These are phyloP conservation scores for Ceratosolen solmsi DNA, from an alignment of 1,140 invertebrate genomes.

Conservation along the genomic window DNA sequence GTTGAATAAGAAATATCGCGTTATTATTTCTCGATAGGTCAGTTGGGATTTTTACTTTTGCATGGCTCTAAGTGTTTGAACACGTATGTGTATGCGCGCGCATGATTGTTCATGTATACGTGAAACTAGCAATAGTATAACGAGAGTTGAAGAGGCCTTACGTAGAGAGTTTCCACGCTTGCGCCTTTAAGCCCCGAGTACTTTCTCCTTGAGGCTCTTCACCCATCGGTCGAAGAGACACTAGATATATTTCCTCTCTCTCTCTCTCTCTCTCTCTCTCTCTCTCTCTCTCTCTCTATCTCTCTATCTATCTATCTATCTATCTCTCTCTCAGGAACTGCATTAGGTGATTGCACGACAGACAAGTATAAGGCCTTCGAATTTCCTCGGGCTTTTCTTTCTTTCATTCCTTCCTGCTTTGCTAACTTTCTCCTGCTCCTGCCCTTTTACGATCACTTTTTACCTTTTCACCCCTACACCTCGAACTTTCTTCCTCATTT, in stretches of 20 bases:
- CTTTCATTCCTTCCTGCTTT: not conserved
- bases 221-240: not conserved
- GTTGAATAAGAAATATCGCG: too few species aligned
- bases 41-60: too few species aligned
- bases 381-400: conserved; percentile 40
- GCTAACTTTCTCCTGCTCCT: conserved; percentile 25
- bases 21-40: too few species aligned
- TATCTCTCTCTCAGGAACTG: conserved; percentile 18
- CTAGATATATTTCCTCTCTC: too few species aligned
- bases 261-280: not conserved
- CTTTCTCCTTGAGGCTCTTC: not conserved
- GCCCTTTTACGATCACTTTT: conserved; percentile 38
- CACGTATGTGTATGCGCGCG: too few species aligned
- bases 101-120: too few species aligned
- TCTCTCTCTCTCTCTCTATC: not conserved
- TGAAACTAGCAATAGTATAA: too few species aligned
- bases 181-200: conserved; percentile 36
- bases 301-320: not conserved
- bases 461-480: conserved; percentile 11
- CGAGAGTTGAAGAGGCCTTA: too few species aligned
- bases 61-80: too few species aligned
- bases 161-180: not conserved
- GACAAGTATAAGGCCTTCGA: conserved; percentile 50
- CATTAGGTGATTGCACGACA: conserved; percentile 62
- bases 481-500: conserved; percentile 32